A percentile compares a stretch with the other conserved stretches of the same genome.
phyloP scores from a whole-genome alignment of 2,113 vertebrate genomes.

The Alosa alosa region DNA sequence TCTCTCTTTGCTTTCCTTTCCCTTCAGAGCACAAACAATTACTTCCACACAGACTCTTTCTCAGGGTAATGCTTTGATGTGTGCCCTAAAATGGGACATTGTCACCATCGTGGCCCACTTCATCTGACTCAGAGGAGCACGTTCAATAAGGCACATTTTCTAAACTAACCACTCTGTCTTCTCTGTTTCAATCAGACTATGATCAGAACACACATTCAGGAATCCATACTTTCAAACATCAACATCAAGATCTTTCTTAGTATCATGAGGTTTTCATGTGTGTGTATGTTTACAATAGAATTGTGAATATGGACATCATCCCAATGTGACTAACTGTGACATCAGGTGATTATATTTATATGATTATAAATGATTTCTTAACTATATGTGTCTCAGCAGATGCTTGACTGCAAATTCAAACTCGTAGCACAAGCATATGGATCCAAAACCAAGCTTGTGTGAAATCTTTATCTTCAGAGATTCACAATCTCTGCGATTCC shows the following conservation, averaged over 20 bases:
- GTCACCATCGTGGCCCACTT: not conserved
- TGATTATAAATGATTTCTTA: not conserved
- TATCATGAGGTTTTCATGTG: not conserved
- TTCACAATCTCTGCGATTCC: too few relatives aligned
- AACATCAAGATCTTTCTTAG: slow-evolving; percentile 10
- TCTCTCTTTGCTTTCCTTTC: not conserved
- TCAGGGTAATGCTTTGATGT: slow-evolving; percentile 39
- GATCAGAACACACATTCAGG: not conserved
- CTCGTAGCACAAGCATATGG: not conserved
- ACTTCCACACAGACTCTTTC: slow-evolving; percentile 5
- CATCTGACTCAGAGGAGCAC: not conserved
- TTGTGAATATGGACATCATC: not conserved
- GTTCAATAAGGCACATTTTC: not conserved
- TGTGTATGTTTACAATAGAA: not conserved
- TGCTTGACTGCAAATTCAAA: not conserved
- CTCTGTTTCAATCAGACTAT: not conserved
- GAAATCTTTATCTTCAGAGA: not conserved
- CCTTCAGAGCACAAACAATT: slow-evolving; percentile 13
- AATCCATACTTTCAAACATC: slow-evolving; percentile 4
- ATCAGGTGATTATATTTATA: not conserved
- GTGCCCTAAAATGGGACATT: slow-evolving; percentile 34
- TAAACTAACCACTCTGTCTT: not conserved
- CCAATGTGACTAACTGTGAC: not conserved
- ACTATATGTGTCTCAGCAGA: not conserved
- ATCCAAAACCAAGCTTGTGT: not conserved